Conservation (phyloP, 2,888 invertebrate species). For the Thereva nobilitata region DNA sequence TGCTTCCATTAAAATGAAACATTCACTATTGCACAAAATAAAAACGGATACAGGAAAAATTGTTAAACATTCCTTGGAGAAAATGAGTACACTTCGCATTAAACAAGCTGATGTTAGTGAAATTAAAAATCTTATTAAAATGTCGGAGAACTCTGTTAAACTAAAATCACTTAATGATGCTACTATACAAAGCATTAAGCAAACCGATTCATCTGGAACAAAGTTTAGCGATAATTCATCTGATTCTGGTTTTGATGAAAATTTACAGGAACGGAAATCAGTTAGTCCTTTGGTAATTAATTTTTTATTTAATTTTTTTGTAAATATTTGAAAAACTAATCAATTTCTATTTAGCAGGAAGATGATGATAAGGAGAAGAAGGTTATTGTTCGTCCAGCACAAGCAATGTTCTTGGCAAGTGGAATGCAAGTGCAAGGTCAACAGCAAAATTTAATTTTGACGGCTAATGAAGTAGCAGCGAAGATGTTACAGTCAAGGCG, state of each 20-base stretch:
- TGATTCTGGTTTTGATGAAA: constrained; percentile 74
- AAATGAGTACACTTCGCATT: constrained; percentile 45
- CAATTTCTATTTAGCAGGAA: constrained; percentile 27
- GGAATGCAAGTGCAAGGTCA: constrained; percentile 52
- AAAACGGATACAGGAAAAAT: constrained; percentile 49
- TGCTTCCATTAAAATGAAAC: constrained; percentile 38
- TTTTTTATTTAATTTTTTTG: not conserved
- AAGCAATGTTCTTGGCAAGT: constrained; percentile 52
- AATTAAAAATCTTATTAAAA: constrained; percentile 43
- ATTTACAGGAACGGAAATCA: constrained; percentile 54
- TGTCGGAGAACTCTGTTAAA: constrained; percentile 33
- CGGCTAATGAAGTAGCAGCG: constrained; percentile 52
- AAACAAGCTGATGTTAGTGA: constrained; percentile 45
- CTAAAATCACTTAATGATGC: constrained; percentile 1
- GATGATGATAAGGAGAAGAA: constrained; percentile 52
- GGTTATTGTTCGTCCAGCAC: constrained; percentile 46
- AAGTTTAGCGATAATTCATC: constrained; percentile 69
- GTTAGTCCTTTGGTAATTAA: constrained; percentile 51
- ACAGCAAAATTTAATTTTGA: constrained; percentile 50
- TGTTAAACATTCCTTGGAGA: constrained; percentile 48
- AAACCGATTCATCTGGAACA: constrained; percentile 48
- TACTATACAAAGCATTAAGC: constrained; percentile 10
- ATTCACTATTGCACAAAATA: constrained; percentile 47
- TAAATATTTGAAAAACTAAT: constrained; percentile 6
- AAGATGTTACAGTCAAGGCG: constrained; percentile 52